Evolutionary conservation across 2,888 invertebrate genomes (phyloP).

Genomic region (Prosopocoilus inquinatus): DNA sequence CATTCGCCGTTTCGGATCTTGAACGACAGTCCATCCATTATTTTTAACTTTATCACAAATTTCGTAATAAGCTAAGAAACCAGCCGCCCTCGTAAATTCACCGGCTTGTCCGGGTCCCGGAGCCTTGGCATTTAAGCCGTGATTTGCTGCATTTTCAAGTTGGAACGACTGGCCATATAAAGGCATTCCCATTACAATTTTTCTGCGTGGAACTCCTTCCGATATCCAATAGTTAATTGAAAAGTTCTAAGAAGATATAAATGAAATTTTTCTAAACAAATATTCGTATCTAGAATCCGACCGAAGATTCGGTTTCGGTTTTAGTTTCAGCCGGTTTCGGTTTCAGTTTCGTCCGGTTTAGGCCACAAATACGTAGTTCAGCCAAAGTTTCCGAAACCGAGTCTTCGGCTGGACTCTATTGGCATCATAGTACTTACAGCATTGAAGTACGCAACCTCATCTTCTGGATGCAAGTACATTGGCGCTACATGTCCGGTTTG

Average conservation of each 20-base stretch:
- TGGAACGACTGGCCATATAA: constrained; percentile 86
- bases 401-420: background rate
- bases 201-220: constrained; percentile 77
- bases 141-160: constrained; percentile 57
- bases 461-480: constrained; percentile 77
- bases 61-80: constrained; percentile 88
- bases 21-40: constrained; percentile 76
- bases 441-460: constrained; percentile 79
- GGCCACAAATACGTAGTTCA: too few relatives aligned
- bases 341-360: too few relatives aligned
- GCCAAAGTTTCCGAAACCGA: background rate
- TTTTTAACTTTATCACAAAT: constrained; percentile 80
- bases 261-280: background rate
- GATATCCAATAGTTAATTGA: constrained; percentile 88
- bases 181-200: constrained; percentile 86
- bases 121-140: constrained; percentile 73
- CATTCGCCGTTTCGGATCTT: constrained; percentile 74
- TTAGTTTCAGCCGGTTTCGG: too few relatives aligned
- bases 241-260: constrained; percentile 64
- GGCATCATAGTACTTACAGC: constrained; percentile 57
- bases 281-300: background rate
- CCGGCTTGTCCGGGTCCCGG: constrained; percentile 78
- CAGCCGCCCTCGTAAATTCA: constrained; percentile 81
- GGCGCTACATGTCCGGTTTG: constrained; percentile 89
- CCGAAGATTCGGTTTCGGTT: background rate